Evolutionary conservation across 2,888 invertebrate species (phyloP).

Genomic region (Acrocyrtus sp.): DNA sequence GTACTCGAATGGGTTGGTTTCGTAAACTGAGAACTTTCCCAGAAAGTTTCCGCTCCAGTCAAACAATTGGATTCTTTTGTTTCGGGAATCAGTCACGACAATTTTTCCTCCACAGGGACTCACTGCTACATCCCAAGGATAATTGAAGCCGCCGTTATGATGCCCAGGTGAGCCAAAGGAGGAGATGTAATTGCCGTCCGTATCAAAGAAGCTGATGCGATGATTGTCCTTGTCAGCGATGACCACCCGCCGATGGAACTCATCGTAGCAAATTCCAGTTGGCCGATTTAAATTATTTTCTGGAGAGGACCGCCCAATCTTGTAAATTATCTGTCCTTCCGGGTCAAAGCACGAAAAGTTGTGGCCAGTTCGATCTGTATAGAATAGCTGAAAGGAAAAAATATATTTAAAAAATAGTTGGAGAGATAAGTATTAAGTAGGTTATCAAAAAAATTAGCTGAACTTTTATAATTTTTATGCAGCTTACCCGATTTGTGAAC

Average conservation of each 20-base stretch:
- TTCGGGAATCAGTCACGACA: constrained; percentile 57
- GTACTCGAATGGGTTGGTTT: constrained; percentile 41
- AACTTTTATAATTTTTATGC: background rate
- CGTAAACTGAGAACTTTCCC: constrained; percentile 43
- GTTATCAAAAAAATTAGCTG: background rate
- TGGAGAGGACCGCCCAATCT: background rate
- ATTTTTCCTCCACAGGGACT: constrained; percentile 47
- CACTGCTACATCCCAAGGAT: constrained; percentile 59
- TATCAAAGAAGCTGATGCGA: constrained; percentile 16
- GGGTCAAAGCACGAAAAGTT: constrained; percentile 11
- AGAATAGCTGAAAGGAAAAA: constrained; percentile 19
- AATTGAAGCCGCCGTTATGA: constrained; percentile 48
- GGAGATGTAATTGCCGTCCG: constrained; percentile 34
- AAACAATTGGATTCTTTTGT: constrained; percentile 58
- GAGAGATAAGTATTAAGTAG: background rate
- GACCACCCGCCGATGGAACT: constrained; percentile 12
- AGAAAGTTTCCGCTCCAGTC: constrained; percentile 32
- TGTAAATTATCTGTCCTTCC: constrained; percentile 4
- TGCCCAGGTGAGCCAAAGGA: constrained; percentile 35
- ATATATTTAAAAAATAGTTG: background rate
- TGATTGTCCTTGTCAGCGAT: constrained; percentile 52
- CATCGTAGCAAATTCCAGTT: constrained; percentile 40
- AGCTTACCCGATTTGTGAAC: constrained; percentile 28
- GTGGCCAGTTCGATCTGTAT: constrained; percentile 34
- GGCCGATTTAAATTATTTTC: constrained; percentile 23